Evolutionary conservation across 2,113 vertebrate genomes (phyloP).

Genomic region (Camelus dromedarius): DNA sequence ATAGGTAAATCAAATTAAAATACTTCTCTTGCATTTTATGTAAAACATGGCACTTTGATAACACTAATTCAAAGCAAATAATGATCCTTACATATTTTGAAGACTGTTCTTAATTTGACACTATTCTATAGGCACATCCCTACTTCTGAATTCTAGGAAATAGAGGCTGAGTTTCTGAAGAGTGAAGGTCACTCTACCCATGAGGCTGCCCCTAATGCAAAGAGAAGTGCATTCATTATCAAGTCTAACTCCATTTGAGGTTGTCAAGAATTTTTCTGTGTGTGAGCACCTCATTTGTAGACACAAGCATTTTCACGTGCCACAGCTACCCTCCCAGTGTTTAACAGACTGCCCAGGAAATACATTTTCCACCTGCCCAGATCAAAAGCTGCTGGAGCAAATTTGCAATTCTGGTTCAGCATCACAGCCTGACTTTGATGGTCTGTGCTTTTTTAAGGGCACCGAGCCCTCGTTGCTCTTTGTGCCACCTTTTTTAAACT

Average conservation of each 20-base stretch:
- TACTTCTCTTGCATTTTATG: not conserved
- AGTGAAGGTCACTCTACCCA: not conserved
- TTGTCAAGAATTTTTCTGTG: not conserved
- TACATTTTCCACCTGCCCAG: not conserved
- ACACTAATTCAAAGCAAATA: slow-evolving; percentile 15
- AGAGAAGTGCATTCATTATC: not conserved
- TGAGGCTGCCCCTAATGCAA: not conserved
- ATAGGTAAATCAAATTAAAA: slow-evolving; percentile 27
- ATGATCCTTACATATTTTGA: slow-evolving; percentile 4
- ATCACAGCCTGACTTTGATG: not conserved
- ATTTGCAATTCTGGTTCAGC: not conserved
- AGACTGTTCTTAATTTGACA: not conserved
- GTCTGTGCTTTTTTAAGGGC: not conserved
- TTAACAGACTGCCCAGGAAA: not conserved
- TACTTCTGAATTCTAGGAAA: not conserved
- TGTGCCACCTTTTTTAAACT: too few species aligned
- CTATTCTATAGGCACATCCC: not conserved
- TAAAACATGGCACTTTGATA: not conserved
- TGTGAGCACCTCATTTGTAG: not conserved
- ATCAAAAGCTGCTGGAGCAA: not conserved
- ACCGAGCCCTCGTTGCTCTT: not conserved
- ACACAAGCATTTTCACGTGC: not conserved
- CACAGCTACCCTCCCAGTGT: not conserved
- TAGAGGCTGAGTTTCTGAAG: not conserved
- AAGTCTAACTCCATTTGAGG: slow-evolving; percentile 17